A percentile compares a stretch with the other conserved stretches of the same genome.
These are phyloP conservation scores for Pseudopodoces humilis DNA, from an alignment of 2,113 vertebrate species.

Conservation along the genomic window DNA sequence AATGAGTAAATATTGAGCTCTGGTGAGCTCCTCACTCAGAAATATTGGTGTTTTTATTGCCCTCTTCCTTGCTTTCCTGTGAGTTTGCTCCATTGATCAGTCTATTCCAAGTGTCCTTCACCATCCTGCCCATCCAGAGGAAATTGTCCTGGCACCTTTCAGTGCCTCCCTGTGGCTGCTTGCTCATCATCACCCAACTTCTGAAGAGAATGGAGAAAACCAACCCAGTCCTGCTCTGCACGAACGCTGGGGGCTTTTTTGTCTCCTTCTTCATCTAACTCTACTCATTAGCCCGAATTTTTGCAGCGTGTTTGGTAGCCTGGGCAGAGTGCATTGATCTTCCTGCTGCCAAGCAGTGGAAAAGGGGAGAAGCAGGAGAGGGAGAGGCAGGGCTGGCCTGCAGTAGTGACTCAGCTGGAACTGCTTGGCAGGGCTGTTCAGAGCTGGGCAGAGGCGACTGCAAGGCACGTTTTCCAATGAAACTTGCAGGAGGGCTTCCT, in stretches of 20 bases:
- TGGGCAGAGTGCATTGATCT: not conserved
- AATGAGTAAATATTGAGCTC: not conserved
- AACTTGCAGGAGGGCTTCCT: slow-evolving; percentile 31
- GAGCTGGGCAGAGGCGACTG: not conserved
- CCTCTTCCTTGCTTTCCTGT: accelerated
- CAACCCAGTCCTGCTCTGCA: accelerated
- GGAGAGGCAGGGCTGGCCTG: not conserved
- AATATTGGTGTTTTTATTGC: not conserved
- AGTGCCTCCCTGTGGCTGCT: not conserved
- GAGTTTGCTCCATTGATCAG: not conserved
- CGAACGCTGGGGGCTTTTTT: not conserved
- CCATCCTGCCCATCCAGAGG: not conserved
- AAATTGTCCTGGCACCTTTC: accelerated
- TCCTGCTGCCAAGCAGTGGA: not conserved
- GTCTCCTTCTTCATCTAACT: not conserved
- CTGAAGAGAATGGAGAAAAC: not conserved
- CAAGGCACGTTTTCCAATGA: not conserved
- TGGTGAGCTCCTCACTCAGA: not conserved
- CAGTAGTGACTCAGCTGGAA: not conserved
- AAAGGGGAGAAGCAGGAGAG: not conserved
- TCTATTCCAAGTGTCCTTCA: not conserved
- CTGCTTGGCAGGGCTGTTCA: not conserved
- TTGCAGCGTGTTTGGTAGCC: not conserved
- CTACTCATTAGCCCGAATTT: not conserved
- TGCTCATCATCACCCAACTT: not conserved